These are phyloP conservation scores for Phengaris alcon DNA, from an alignment of 2,888 invertebrate species.

Conservation along the genomic window DNA sequence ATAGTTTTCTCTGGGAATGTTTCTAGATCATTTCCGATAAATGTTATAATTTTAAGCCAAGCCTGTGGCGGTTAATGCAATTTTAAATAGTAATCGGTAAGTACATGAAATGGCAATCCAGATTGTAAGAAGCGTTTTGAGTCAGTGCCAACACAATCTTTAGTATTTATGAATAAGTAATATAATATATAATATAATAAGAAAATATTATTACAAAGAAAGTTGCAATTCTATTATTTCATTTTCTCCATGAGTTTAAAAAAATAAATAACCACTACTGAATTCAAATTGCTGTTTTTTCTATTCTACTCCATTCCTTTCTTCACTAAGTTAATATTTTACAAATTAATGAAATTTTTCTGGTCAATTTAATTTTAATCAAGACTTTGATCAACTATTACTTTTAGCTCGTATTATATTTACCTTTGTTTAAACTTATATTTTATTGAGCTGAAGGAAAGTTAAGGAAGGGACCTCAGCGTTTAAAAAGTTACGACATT, in stretches of 20 bases:
- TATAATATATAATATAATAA: too few relatives aligned
- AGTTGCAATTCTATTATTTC: slow-evolving; percentile 8
- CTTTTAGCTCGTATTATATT: background rate
- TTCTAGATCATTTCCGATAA: background rate
- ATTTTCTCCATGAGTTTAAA: background rate
- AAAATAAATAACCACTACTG: background rate
- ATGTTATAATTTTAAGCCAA: background rate
- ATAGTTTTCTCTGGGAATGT: too few relatives aligned
- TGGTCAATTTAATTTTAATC: background rate
- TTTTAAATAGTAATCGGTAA: slow-evolving; percentile 19
- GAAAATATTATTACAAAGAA: slow-evolving; percentile 13
- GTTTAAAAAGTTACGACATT: too few relatives aligned
- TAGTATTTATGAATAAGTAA: slow-evolving; percentile 17
- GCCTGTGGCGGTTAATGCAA: slow-evolving; percentile 8
- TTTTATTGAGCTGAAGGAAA: background rate
- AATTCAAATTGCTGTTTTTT: background rate
- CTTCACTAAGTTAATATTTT: background rate
- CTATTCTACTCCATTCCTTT: background rate
- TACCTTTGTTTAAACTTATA: background rate
- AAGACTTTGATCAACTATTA: background rate
- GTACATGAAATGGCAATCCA: slow-evolving; percentile 17
- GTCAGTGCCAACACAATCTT: slow-evolving; percentile 13
- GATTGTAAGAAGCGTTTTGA: slow-evolving; percentile 23
- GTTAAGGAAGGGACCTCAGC: background rate
- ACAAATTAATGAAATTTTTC: background rate